phyloP scores from a whole-genome alignment of 2,113 vertebrate species.

The Zeus faber region DNA sequence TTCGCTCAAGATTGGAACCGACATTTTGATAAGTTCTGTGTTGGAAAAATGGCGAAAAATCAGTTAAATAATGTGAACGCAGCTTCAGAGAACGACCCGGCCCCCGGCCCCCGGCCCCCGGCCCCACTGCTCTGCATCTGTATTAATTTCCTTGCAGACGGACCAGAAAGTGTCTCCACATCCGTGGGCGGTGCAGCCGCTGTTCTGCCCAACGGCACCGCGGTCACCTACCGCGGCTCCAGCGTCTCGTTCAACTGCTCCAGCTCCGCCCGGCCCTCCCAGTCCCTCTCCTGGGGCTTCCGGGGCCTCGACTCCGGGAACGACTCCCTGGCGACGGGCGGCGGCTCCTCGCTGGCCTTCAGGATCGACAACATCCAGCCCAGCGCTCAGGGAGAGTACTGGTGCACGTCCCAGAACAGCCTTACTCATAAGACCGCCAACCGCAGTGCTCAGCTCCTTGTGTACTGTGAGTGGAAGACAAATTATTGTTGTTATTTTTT shows the following conservation, averaged over 20 bases:
- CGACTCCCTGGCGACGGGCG: conserved; percentile 24
- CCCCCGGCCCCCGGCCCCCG: too few species aligned
- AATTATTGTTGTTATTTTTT: too few species aligned
- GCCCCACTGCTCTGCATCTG: too few species aligned
- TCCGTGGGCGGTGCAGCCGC: conserved; percentile 52
- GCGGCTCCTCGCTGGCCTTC: conserved; percentile 45
- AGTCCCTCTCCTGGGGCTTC: conserved; percentile 68
- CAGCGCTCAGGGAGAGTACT: conserved; percentile 76
- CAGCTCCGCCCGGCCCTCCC: conserved; percentile 49
- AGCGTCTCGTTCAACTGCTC: conserved; percentile 72
- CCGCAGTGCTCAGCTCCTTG: conserved; percentile 72
- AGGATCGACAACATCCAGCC: conserved; percentile 52
- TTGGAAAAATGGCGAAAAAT: too few species aligned
- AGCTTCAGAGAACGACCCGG: too few species aligned
- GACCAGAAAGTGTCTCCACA: conserved; percentile 51
- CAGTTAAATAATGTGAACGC: too few species aligned
- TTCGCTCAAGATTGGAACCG: too few species aligned
- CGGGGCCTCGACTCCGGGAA: not conserved
- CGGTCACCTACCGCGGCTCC: conserved; percentile 37
- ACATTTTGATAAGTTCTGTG: too few species aligned
- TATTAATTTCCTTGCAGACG: conserved; percentile 70
- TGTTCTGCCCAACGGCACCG: conserved; percentile 70
- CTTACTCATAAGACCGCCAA: conserved; percentile 46
- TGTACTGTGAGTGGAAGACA: conserved; percentile 81
- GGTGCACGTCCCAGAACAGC: conserved; percentile 67